These are phyloP conservation scores for Cliona cf. orientalis DNA, from an alignment of 37 sponge, comb jelly and placozoan species.

Conservation along the genomic window DNA sequence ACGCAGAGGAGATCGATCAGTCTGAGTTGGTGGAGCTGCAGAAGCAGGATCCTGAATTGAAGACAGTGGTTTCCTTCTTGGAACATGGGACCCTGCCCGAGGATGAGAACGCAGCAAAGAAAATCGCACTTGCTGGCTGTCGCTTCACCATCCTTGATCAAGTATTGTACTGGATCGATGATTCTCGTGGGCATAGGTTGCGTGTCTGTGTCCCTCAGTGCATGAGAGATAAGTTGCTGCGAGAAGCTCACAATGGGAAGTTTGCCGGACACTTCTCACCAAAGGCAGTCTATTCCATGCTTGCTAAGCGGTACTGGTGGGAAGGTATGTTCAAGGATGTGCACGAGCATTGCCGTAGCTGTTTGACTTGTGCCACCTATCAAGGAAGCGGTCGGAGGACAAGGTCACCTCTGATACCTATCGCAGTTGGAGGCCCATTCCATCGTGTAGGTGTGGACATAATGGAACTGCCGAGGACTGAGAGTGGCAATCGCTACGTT, in stretches of 20 bases:
- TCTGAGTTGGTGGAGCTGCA: neutral
- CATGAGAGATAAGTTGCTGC: constrained; percentile 4
- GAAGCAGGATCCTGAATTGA: neutral
- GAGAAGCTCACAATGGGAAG: constrained; percentile 27
- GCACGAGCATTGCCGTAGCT: neutral
- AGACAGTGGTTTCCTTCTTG: neutral
- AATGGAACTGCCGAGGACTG: constrained; percentile 15
- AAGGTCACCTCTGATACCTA: constrained; percentile 27
- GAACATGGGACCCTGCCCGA: constrained; percentile 6
- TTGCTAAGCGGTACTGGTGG: constrained; percentile 54
- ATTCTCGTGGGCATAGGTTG: neutral
- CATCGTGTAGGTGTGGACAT: constrained; percentile 21
- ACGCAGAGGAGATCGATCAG: neutral
- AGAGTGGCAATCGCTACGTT: constrained; percentile 22
- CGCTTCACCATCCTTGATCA: neutral
- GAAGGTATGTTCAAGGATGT: constrained; percentile 32
- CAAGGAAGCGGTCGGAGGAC: constrained; percentile 16
- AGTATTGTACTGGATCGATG: constrained; percentile 28
- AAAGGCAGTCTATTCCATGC: constrained; percentile 8
- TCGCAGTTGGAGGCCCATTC: constrained; percentile 51
- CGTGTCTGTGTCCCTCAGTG: constrained; percentile 1
- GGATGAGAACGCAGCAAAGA: neutral
- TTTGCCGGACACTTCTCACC: constrained; percentile 41
- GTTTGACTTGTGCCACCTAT: constrained; percentile 45
- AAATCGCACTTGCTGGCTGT: neutral